Conservation (phyloP, 1,140 invertebrate species). For the Calosoma granatense region DNA sequence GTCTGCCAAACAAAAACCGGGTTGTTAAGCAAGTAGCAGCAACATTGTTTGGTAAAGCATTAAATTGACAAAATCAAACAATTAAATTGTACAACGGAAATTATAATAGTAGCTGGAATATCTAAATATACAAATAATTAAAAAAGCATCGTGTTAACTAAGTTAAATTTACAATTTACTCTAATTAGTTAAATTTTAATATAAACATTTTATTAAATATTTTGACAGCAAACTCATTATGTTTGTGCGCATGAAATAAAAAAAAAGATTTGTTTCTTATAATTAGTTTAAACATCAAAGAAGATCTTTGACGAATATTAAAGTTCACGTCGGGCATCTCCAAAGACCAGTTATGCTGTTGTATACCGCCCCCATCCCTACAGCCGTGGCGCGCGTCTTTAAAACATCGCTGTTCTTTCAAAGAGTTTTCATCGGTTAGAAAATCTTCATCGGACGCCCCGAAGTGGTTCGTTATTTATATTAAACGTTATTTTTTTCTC, state of each 20-base stretch:
- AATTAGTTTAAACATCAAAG: constrained; percentile 5
- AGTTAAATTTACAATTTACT: too few relatives aligned
- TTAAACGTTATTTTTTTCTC: constrained; percentile 1
- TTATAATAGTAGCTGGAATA: too few relatives aligned
- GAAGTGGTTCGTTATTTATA: background rate
- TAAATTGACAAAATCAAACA: too few relatives aligned
- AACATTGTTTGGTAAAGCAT: too few relatives aligned
- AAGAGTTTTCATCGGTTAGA: too few relatives aligned
- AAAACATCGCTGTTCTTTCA: background rate
- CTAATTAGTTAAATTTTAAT: too few relatives aligned
- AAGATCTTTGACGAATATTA: background rate
- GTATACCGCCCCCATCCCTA: background rate
- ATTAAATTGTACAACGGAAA: too few relatives aligned
- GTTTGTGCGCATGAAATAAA: background rate
- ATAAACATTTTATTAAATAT: too few relatives aligned
- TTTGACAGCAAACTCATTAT: background rate
- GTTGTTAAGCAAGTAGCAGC: too few relatives aligned
- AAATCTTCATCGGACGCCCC: background rate
- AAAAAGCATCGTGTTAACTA: too few relatives aligned
- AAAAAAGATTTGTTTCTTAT: background rate
- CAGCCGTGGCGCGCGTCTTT: background rate
- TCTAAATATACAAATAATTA: too few relatives aligned
- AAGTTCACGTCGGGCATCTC: background rate
- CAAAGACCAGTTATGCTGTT: background rate
- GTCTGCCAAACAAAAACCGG: too few relatives aligned